Base-by-base conservation (phyloP, 2,888 invertebrate genomes). In the Hemistola chrysoprasaria region DNA sequence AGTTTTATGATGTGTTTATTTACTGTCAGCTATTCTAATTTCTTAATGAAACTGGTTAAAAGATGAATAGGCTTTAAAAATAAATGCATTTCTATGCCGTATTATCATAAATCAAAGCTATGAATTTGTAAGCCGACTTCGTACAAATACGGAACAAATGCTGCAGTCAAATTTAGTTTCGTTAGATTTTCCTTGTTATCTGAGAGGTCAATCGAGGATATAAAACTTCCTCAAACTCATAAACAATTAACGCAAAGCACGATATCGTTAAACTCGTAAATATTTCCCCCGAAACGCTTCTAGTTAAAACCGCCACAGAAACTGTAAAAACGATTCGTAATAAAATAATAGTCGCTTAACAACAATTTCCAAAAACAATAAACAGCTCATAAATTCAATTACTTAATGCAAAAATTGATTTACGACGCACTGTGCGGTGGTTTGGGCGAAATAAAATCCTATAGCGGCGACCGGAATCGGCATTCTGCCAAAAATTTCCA, bases 381-480 rank as follows among this genome's bases (percentile, higher is more conserved):
- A 87, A 83, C 83, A 81, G 78, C 62, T 70, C 76, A 75, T 84
- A 82, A 80, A 86, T 85, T 80, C 78, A 85, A 85, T 86, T 82
- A 84, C 77, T 81, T 81, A 81, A 85, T 83, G 80, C 79, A 80
- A 77, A 81, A 82, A 76, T 75, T 84, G 85, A 86, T 87, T 85
- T 85, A 86, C 62, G 50, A 59, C 46, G 53, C 55, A 47, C 46
- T 44, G 50, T 53, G 59, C 62, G 74, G 64, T 62, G 74, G 64
- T 63, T 54, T 50, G 63, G 74, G 65, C 58, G 67, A 70, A 79
- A 82, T 80, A 77, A 81, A 81, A 82, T 74, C 73, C 60, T 63
- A 75, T 69, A 71, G 62, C 60, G 39, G 51, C 56, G 65, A 56
- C 62, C 56, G 45, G 60, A 62, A 69, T 72, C 75, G 85, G 85